Base-by-base conservation (phyloP, 2,888 invertebrate species). In the Drosophila melanosoma region DNA sequence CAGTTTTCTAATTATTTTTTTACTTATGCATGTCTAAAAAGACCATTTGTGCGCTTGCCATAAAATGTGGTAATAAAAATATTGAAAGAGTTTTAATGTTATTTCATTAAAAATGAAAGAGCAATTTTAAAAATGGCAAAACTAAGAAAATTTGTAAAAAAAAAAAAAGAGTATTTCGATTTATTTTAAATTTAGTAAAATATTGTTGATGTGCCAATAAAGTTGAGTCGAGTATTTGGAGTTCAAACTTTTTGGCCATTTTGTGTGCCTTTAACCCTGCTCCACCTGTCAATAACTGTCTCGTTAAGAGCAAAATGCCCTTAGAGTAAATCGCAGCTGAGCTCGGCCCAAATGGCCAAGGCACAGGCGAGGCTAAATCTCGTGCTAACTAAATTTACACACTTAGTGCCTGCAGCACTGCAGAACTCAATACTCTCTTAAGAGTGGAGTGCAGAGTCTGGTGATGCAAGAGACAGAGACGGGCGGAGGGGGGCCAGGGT, bases 311-410 rank as follows among this genome's bases (percentile, higher is more conserved):
- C 70, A 67, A 87, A 87, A 87, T 79, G 82, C 85, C 82, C 76
- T 87, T 87, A 84, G 69, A 73, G 76, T 79, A 84, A 83, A 87
- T 83, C 85, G 87, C 70, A 76, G 85, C 68, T 74, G 71, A 76
- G 65, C 64, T 73, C 60, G 53, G 51, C 58, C 26, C 38, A 38
- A 69, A 29, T 51, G 15, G 26, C 26, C 53, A 52, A 76, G 35
- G 60, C 57, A 56, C 60, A 36, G 56, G 12, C 35, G 33, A 40
- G 20, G 17, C 42, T 38, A 67, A 74, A 77, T 77, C 71, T 71
- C 51, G 56, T 70, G 68, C 82, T 82, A 89, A 89, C 85, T 89
- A 79, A 89, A 87, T 89, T 87, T 75, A 67, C 73, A 89, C 84
- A 89, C 87, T 85, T 89, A 79, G 79, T 89, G 85, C 89, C 89